Evolutionary conservation across 2,888 invertebrate genomes (phyloP).

Genomic region (Sminthurides aquaticus): DNA sequence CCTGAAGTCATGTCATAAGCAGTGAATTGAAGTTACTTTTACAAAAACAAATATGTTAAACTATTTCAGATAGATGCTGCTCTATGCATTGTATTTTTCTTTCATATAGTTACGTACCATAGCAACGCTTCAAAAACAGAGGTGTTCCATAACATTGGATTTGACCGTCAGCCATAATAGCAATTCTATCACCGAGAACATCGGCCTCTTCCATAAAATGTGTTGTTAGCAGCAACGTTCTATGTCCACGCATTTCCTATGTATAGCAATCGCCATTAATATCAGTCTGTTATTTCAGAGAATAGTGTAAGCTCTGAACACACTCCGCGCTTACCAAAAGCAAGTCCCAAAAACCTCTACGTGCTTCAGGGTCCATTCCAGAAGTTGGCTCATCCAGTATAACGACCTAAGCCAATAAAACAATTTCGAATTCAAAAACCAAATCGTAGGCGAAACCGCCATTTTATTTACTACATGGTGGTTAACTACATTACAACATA

Average conservation of each 20-base stretch:
- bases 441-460: no score
- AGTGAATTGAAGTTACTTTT: no score
- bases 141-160: slow-evolving; percentile 73
- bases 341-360: slow-evolving; percentile 47
- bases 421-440: no score
- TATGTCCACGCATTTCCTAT: slow-evolving; percentile 55
- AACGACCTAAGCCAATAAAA: no score
- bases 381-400: slow-evolving; percentile 53
- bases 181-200: slow-evolving; percentile 74
- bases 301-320: no score
- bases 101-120: slow-evolving; percentile 46
- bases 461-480: no score
- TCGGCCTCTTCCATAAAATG: slow-evolving; percentile 97
- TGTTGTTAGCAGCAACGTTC: slow-evolving; percentile 79
- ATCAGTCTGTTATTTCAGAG: no score
- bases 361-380: slow-evolving; percentile 55
- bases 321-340: slow-evolving; percentile 46
- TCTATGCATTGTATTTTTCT: no score
- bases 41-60: no score
- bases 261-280: no score
- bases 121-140: slow-evolving; percentile 65
- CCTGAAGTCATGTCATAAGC: slow-evolving; percentile 48
- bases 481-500: no score
- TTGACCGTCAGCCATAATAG: slow-evolving; percentile 68
- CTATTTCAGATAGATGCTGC: background rate